These are phyloP conservation scores for Ennomos quercinarius DNA, from an alignment of 2,888 invertebrate genomes.

Conservation along the genomic window DNA sequence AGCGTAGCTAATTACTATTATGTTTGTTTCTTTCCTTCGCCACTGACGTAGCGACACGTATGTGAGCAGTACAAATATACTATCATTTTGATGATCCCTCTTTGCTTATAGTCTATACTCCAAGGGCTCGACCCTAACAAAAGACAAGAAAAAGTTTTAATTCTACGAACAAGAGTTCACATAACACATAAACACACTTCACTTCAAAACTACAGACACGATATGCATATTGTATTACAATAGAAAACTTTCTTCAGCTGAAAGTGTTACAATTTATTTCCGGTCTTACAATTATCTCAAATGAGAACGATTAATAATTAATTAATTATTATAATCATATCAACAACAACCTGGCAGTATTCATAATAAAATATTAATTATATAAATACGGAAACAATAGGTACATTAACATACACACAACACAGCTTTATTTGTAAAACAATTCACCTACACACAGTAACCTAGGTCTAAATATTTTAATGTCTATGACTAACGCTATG, in stretches of 20 bases:
- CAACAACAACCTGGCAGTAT: slow-evolving; percentile 48
- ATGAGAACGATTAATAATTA: background rate
- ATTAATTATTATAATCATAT: slow-evolving; percentile 14
- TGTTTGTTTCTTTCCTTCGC: too few relatives aligned
- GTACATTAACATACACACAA: slow-evolving; percentile 59
- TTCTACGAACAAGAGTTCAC: too few relatives aligned
- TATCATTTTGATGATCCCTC: too few relatives aligned
- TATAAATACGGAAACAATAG: slow-evolving; percentile 56
- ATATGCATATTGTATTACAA: background rate
- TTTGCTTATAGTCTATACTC: too few relatives aligned
- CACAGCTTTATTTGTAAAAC: slow-evolving; percentile 53
- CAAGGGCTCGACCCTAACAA: too few relatives aligned
- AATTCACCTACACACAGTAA: slow-evolving; percentile 65
- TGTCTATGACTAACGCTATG: slow-evolving; percentile 70
- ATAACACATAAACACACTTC: too few relatives aligned
- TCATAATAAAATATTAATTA: slow-evolving; percentile 50
- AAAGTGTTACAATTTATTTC: background rate
- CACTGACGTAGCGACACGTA: too few relatives aligned
- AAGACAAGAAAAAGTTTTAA: too few relatives aligned
- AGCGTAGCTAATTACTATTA: too few relatives aligned
- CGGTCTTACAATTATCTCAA: slow-evolving; percentile 10
- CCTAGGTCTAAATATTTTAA: slow-evolving; percentile 65
- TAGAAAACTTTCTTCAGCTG: background rate
- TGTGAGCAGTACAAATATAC: too few relatives aligned
- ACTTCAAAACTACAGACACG: too few relatives aligned